Conservation (phyloP, 1,140 invertebrate genomes). For the Asbolus verrucosus region DNA sequence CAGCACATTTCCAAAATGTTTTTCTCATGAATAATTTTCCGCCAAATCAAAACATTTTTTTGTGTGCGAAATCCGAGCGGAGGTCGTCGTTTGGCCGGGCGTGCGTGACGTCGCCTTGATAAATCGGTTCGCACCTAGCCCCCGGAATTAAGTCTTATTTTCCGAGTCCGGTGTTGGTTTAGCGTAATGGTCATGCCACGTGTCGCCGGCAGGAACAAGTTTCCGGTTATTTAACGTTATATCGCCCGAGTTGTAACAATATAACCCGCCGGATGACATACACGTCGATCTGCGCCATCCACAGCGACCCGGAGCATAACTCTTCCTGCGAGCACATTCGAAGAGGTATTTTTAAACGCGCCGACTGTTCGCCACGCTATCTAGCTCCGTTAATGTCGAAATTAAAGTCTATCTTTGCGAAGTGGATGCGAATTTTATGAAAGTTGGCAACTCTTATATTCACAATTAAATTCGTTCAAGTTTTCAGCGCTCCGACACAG, state of each 20-base stretch:
- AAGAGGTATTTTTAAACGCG: not conserved
- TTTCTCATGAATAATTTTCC: no score
- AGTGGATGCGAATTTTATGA: constrained; percentile 37
- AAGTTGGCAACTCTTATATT: constrained; percentile 24
- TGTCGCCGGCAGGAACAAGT: not conserved
- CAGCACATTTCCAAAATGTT: no score
- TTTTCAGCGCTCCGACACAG: constrained; percentile 16
- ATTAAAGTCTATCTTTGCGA: constrained; percentile 30
- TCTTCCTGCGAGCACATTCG: no score
- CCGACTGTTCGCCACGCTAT: constrained; percentile 30
- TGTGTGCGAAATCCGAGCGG: no score
- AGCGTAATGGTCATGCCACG: not conserved
- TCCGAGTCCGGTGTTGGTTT: not conserved
- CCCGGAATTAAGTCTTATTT: not conserved
- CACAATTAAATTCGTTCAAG: constrained; percentile 34
- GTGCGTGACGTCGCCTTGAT: no score
- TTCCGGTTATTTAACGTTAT: not conserved
- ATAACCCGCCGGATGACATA: not conserved
- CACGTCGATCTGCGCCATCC: not conserved
- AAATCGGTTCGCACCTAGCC: no score
- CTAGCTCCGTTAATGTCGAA: constrained; percentile 34
- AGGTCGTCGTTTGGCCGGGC: no score
- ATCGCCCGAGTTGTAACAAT: not conserved
- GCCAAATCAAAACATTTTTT: no score
- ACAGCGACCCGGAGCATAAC: no score